A percentile compares a stretch with the other conserved stretches of the same genome.
phyloP scores from a whole-genome alignment of 2,888 invertebrate species.

The Cosmorhoe ocellata region DNA sequence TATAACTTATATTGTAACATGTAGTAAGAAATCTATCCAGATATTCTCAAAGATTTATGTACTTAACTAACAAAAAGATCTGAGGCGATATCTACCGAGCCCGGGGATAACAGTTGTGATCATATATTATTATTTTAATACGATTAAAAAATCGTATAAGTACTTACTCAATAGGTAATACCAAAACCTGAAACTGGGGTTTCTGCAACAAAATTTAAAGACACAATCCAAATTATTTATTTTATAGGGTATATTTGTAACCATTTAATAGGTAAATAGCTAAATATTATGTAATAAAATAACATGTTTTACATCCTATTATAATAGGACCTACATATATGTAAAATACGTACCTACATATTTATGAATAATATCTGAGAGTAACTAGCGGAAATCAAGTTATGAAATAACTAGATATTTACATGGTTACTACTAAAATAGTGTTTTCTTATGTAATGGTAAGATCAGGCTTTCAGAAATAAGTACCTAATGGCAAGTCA shows the following conservation, averaged over 20 bases:
- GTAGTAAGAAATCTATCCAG: no score
- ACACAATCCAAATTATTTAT: slow-evolving; percentile 11
- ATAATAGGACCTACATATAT: slow-evolving; percentile 1
- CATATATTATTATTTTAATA: no score
- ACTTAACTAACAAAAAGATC: no score
- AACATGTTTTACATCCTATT: slow-evolving; percentile 18
- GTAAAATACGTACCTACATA: slow-evolving; percentile 16
- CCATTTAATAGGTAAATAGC: slow-evolving; percentile 28
- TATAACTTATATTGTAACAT: no score
- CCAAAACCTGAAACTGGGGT: no score
- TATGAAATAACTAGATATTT: slow-evolving; percentile 24
- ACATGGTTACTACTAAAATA: slow-evolving; percentile 36
- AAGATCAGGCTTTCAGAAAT: slow-evolving; percentile 52
- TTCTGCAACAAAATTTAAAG: slow-evolving; percentile 16
- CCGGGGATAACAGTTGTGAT: no score
- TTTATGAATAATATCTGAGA: slow-evolving; percentile 27
- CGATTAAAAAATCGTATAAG: no score
- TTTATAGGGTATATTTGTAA: slow-evolving; percentile 29
- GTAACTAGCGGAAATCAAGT: slow-evolving; percentile 19
- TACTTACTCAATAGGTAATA: no score
- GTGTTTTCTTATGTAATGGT: slow-evolving; percentile 45
- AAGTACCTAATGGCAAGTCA: slow-evolving; percentile 32
- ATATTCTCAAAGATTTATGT: no score
- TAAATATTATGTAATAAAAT: slow-evolving; percentile 29
- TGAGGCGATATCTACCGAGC: no score